Percentiles rank a stretch among this genome's conserved stretches.
Evolutionary conservation across 2,113 vertebrate species (phyloP).

Genomic region (Phalacrocorax brasilianus): DNA sequence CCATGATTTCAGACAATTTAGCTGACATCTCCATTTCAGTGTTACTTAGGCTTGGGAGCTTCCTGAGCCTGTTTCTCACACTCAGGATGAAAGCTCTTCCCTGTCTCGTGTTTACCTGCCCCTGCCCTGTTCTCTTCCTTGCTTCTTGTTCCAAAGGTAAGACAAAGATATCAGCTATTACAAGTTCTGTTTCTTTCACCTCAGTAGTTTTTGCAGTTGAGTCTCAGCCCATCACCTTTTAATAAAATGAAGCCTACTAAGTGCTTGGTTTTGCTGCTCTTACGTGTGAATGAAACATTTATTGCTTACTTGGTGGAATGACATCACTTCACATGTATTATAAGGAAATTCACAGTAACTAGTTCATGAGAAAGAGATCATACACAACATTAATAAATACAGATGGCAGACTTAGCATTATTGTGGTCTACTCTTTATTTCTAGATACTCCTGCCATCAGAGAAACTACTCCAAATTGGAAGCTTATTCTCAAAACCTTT

Average conservation of each 20-base stretch:
- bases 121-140: neutral
- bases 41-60: neutral
- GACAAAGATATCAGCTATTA: neutral
- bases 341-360: neutral
- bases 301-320: neutral
- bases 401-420: neutral
- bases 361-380: neutral
- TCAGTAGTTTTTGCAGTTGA: neutral
- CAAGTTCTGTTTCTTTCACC: neutral
- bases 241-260: neutral
- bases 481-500: neutral
- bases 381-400: neutral
- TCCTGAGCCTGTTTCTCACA: neutral
- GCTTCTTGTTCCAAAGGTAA: neutral
- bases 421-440: neutral
- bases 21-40: neutral
- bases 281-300: neutral
- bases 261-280: accelerated
- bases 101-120: neutral
- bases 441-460: neutral
- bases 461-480: neutral
- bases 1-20: neutral
- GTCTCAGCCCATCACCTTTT: neutral
- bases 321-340: neutral
- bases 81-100: neutral